These are phyloP conservation scores for Ficedula albicollis DNA, from an alignment of 2,797 vertebrate species.

Conservation along the genomic window DNA sequence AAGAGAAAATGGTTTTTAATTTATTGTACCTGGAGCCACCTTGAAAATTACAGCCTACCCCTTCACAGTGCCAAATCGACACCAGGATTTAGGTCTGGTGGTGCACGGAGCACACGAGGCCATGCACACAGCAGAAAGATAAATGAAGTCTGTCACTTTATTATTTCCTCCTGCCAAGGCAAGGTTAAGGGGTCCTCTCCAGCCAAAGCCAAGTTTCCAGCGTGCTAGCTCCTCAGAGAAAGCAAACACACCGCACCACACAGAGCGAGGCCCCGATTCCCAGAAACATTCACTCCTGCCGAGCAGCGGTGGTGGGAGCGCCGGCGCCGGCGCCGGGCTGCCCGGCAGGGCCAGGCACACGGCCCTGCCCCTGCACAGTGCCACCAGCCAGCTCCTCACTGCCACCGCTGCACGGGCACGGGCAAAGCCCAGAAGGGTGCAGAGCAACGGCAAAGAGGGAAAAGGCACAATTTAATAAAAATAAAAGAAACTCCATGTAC, in stretches of 20 bases:
- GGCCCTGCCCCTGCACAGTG: background rate
- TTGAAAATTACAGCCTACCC: slow-evolving; percentile 9
- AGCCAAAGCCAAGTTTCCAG: slow-evolving; percentile 51
- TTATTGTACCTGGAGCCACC: background rate
- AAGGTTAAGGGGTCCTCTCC: slow-evolving; percentile 38
- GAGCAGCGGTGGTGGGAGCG: background rate
- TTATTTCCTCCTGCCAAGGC: slow-evolving; percentile 55
- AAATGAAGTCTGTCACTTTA: slow-evolving; percentile 60
- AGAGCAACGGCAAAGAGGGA: background rate
- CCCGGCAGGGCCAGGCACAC: background rate
- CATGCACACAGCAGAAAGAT: background rate
- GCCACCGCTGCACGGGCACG: rapidly evolving
- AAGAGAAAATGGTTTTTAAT: background rate
- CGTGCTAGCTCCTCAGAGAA: background rate
- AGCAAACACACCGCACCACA: background rate
- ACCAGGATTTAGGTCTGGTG: background rate
- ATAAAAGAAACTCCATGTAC: background rate
- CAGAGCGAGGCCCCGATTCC: background rate
- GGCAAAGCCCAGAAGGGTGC: background rate
- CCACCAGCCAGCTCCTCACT: rapidly evolving
- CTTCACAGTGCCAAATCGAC: background rate
- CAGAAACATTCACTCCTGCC: background rate
- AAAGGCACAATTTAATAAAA: background rate
- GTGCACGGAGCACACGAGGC: background rate
- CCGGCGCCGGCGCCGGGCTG: background rate